Conservation (phyloP, 2,113 vertebrate species). For the Bolborhynchus lineola region DNA sequence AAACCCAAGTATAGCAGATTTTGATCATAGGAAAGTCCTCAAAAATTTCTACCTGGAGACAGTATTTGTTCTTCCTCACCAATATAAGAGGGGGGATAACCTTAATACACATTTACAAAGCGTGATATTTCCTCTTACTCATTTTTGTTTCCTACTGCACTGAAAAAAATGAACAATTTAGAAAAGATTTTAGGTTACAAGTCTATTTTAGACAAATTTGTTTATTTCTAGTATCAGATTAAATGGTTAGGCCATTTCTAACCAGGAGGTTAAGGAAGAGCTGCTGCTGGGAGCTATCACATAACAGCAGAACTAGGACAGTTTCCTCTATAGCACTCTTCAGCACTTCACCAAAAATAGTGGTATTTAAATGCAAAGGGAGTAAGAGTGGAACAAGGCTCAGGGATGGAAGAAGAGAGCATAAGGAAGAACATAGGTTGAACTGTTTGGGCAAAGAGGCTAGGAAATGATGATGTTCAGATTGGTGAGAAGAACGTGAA, state of each 20-base stretch:
- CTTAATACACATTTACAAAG: not conserved
- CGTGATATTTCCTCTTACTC: not conserved
- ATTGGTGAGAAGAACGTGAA: not conserved
- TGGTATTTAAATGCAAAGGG: not conserved
- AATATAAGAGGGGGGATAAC: not conserved
- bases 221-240: not conserved
- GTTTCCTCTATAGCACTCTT: not conserved
- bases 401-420: not conserved
- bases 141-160: not conserved
- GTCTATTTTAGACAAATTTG: not conserved
- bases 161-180: not conserved
- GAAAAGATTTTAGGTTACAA: not conserved
- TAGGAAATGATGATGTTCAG: not conserved
- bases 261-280: not conserved
- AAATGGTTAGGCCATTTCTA: not conserved
- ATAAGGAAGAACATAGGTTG: rapidly evolving
- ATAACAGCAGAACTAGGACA: not conserved
- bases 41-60: not conserved
- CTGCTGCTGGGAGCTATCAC: not conserved
- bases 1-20: not conserved
- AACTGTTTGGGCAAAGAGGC: not conserved
- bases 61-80: not conserved
- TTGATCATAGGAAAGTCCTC: not conserved
- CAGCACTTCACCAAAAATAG: not conserved
- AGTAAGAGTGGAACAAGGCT: not conserved